Evolutionary conservation across 1,140 invertebrate genomes (phyloP).

Genomic region (Anthonomus grandis): DNA sequence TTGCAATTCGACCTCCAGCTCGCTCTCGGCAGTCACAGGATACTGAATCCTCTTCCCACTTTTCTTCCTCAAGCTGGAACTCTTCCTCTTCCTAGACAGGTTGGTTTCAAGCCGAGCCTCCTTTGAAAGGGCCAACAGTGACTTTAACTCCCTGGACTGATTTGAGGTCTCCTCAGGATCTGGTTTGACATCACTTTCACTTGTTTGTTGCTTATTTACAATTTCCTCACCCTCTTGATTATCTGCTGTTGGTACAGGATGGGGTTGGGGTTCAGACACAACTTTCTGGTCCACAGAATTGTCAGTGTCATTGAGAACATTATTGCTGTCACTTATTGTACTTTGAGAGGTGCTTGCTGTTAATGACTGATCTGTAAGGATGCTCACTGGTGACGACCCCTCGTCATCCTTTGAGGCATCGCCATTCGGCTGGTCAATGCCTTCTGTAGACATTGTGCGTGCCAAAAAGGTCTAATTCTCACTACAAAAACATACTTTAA

Average conservation of each 20-base stretch:
- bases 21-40: slow-evolving; percentile 39
- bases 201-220: slow-evolving; percentile 15
- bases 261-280: not conserved
- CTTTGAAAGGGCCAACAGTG: slow-evolving; percentile 41
- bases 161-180: slow-evolving; percentile 4
- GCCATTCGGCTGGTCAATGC: slow-evolving; percentile 23
- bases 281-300: slow-evolving; percentile 5
- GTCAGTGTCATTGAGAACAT: slow-evolving; percentile 9
- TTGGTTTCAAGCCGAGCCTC: slow-evolving; percentile 45
- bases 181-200: slow-evolving; percentile 13
- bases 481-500: not conserved
- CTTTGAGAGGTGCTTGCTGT: not conserved
- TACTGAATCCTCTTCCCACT: slow-evolving; percentile 17
- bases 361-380: not conserved
- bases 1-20: slow-evolving; percentile 28
- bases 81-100: slow-evolving; percentile 41
- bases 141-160: slow-evolving; percentile 39
- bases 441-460: slow-evolving; percentile 11
- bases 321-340: not conserved
- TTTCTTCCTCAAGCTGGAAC: slow-evolving; percentile 14
- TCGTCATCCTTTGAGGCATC: slow-evolving; percentile 3
- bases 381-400: not conserved
- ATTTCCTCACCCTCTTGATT: slow-evolving; percentile 7
- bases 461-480: not conserved
- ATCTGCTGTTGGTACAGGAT: too few relatives aligned